A percentile compares a stretch with the other conserved stretches of the same genome.
These are phyloP conservation scores for Hycleus cichorii DNA, from an alignment of 1,140 invertebrate species.

Conservation along the genomic window DNA sequence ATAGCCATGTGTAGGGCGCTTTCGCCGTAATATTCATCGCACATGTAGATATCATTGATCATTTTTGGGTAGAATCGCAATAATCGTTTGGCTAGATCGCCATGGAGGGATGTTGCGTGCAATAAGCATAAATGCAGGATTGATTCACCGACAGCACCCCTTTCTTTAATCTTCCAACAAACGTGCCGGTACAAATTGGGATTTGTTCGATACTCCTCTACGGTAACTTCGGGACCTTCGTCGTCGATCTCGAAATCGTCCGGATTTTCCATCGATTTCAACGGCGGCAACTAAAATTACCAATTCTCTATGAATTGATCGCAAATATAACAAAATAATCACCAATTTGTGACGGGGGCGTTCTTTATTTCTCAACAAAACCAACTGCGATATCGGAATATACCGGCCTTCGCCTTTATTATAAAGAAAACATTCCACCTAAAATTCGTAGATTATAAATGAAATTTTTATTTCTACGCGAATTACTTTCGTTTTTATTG, in stretches of 20 bases:
- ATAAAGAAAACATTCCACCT: conserved; percentile 82
- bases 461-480: neutral
- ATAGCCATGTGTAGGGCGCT: conserved; percentile 94
- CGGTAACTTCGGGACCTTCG: conserved; percentile 53
- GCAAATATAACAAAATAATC: conserved; percentile 18
- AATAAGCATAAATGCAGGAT: conserved; percentile 90
- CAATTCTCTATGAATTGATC: conserved; percentile 1
- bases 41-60: conserved; percentile 92
- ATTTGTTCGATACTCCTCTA: conserved; percentile 41
- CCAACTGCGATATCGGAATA: conserved; percentile 80
- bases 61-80: conserved; percentile 89
- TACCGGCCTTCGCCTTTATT: conserved; percentile 85
- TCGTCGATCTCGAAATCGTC: conserved; percentile 75
- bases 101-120: conserved; percentile 82
- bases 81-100: conserved; percentile 86
- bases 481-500: conserved; percentile 72
- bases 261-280: conserved; percentile 71
- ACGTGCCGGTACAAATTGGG: conserved; percentile 63
- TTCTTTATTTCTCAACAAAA: conserved; percentile 81
- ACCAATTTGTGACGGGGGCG: conserved; percentile 71
- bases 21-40: conserved; percentile 95
- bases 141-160: conserved; percentile 93
- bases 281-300: conserved; percentile 54
- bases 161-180: conserved; percentile 87
- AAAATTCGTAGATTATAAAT: neutral